Percentiles rank a stretch among this genome's conserved stretches.
These are phyloP conservation scores for Alosa alosa DNA, from an alignment of 2,113 vertebrate genomes.

Conservation along the genomic window DNA sequence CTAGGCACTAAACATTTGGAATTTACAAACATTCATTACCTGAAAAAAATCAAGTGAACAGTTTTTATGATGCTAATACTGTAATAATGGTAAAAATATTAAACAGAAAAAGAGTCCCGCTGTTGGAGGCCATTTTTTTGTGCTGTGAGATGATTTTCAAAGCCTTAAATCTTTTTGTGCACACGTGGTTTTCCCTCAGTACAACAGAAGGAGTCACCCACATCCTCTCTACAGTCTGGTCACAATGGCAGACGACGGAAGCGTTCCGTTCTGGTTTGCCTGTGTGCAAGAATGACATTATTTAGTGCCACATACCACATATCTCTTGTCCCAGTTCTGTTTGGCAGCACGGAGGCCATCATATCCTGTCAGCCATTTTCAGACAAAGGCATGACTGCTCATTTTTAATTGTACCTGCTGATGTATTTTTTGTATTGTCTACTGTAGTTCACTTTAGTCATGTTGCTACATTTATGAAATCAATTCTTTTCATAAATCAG, in stretches of 20 bases:
- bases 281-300: not conserved
- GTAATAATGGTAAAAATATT: not conserved
- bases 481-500: no score
- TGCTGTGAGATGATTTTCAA: not conserved
- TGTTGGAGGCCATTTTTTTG: not conserved
- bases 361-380: not conserved
- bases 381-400: no score
- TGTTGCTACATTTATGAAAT: no score
- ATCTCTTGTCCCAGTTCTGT: not conserved
- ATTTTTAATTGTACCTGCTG: no score
- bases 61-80: not conserved
- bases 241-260: not conserved
- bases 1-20: not conserved
- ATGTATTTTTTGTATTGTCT: no score
- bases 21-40: conserved; percentile 7
- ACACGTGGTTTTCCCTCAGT: not conserved
- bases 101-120: not conserved
- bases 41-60: not conserved
- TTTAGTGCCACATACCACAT: not conserved
- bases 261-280: not conserved
- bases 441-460: no score
- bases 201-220: not conserved
- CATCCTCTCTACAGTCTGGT: not conserved
- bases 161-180: not conserved
- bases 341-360: not conserved